phyloP scores from a whole-genome alignment of 1,140 invertebrate genomes.

The Lasaia peninsularis region DNA sequence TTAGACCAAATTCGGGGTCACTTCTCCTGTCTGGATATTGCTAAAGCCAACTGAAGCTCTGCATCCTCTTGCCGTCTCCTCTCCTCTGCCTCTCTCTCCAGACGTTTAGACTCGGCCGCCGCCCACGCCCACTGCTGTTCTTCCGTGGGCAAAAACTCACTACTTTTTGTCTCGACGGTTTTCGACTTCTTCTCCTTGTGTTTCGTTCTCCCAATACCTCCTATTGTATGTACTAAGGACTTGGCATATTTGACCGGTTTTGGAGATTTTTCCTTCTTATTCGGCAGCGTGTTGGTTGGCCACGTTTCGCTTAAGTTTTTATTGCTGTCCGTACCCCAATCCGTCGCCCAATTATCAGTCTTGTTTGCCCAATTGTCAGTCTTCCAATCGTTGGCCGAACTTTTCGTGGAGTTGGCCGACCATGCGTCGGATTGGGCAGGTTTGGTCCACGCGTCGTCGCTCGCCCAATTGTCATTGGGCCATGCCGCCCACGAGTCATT shows the following conservation, averaged over 20 bases:
- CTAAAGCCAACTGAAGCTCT: constrained; percentile 77
- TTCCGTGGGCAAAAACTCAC: constrained; percentile 56
- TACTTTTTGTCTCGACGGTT: constrained; percentile 29
- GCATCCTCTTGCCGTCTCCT: constrained; percentile 72
- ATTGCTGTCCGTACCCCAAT: constrained; percentile 46
- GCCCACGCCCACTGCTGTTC: constrained; percentile 79
- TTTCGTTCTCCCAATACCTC: constrained; percentile 54
- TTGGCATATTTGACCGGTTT: constrained; percentile 66
- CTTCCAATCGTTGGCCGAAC: constrained; percentile 37
- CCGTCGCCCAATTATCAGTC: constrained; percentile 54
- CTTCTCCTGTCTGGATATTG: constrained; percentile 70
- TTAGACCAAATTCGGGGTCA: constrained; percentile 28
- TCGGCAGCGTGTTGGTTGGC: constrained; percentile 53
- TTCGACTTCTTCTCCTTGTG: constrained; percentile 56
- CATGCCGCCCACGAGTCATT: constrained; percentile 58
- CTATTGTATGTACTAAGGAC: constrained; percentile 63
- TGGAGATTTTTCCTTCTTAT: constrained; percentile 69
- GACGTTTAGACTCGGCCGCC: constrained; percentile 74
- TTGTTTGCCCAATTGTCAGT: constrained; percentile 43
- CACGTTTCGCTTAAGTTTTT: constrained; percentile 62
- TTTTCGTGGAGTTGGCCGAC: constrained; percentile 28
- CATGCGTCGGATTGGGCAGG: constrained; percentile 43
- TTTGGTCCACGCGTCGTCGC: constrained; percentile 56
- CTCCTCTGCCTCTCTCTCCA: constrained; percentile 68
- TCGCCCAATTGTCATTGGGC: constrained; percentile 61